These are phyloP conservation scores for Formica exsecta DNA, from an alignment of 1,140 invertebrate genomes.

Conservation along the genomic window DNA sequence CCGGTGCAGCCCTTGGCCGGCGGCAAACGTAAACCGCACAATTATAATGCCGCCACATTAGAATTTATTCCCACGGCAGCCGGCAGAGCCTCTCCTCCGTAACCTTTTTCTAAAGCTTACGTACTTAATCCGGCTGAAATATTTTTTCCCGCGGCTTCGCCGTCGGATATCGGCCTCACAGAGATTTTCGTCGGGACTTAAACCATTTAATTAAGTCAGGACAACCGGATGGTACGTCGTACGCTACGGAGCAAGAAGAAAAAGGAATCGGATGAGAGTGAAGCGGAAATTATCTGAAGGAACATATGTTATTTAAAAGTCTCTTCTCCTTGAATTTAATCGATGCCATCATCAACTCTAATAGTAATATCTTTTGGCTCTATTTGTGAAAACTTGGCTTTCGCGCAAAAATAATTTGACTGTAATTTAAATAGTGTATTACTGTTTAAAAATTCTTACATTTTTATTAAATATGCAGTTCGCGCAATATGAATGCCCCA, in stretches of 20 bases:
- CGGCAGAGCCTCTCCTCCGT: slow-evolving; percentile 66
- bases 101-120: slow-evolving; percentile 86
- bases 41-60: slow-evolving; percentile 87
- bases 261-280: neutral
- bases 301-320: neutral
- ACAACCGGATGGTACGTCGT: slow-evolving; percentile 46
- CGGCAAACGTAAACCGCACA: slow-evolving; percentile 84
- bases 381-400: neutral
- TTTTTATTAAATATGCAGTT: neutral
- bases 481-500: neutral
- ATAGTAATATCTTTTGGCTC: neutral
- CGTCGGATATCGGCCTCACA: slow-evolving; percentile 76
- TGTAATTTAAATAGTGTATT: neutral
- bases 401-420: neutral
- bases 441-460: neutral
- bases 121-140: slow-evolving; percentile 85
- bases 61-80: slow-evolving; percentile 84
- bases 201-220: slow-evolving; percentile 80
- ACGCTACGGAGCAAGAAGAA: slow-evolving; percentile 22
- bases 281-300: slow-evolving; percentile 16
- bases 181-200: slow-evolving; percentile 78
- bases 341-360: neutral
- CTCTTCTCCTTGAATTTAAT: neutral
- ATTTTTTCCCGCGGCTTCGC: slow-evolving; percentile 78
- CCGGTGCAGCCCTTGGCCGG: slow-evolving; percentile 78